These are phyloP conservation scores for Argya squamiceps DNA, from an alignment of 2,797 vertebrate genomes.

Conservation along the genomic window DNA sequence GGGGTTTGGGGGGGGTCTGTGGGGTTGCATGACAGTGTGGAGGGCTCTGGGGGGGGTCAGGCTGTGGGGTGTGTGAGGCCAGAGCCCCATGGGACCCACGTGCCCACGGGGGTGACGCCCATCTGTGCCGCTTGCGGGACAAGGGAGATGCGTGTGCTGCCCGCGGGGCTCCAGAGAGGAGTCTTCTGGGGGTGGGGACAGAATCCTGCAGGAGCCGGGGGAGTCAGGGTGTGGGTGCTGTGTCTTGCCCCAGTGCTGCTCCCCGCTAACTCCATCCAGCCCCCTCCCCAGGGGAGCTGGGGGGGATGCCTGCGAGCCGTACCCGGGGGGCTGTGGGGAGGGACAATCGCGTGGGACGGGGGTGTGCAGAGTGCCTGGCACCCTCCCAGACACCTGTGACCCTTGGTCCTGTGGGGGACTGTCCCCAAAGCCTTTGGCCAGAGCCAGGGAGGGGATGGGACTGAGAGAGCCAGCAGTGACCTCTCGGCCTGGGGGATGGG, in stretches of 20 bases:
- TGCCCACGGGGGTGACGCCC: fast-evolving
- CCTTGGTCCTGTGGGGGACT: not conserved
- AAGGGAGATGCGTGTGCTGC: fast-evolving
- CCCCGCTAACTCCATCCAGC: not conserved
- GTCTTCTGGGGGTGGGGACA: too few species aligned
- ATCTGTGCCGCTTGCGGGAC: not conserved
- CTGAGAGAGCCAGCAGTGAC: not conserved
- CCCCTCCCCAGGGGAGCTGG: not conserved
- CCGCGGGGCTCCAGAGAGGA: not conserved
- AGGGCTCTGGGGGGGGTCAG: not conserved
- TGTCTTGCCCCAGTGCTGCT: not conserved
- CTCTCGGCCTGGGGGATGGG: not conserved
- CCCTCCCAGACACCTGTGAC: not conserved
- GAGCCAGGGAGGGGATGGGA: not conserved
- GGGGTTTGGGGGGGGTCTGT: fast-evolving
- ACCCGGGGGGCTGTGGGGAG: not conserved
- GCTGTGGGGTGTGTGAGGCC: not conserved
- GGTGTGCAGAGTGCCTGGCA: fast-evolving
- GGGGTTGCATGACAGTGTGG: not conserved
- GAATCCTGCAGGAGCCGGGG: not conserved
- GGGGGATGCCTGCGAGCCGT: fast-evolving
- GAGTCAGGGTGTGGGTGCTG: fast-evolving
- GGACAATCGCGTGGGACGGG: not conserved
- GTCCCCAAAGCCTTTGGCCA: not conserved
- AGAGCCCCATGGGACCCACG: not conserved